These are phyloP conservation scores for Actenoides lindsayi DNA, from an alignment of 2,113 vertebrate species.

Conservation along the genomic window DNA sequence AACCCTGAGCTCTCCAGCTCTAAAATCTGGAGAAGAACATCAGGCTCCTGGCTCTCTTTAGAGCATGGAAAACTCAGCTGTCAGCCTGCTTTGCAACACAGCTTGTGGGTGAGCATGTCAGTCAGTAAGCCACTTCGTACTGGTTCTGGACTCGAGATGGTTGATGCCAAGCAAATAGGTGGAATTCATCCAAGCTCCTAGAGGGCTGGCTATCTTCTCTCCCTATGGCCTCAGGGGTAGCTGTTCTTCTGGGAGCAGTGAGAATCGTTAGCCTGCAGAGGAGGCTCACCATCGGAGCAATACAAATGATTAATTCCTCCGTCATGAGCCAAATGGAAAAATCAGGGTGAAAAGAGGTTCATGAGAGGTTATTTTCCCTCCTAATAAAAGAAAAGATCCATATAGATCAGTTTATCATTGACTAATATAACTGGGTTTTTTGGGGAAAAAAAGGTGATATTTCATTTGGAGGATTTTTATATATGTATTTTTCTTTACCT, in stretches of 20 bases:
- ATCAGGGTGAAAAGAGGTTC: background rate
- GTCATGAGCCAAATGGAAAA: background rate
- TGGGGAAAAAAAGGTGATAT: accelerated
- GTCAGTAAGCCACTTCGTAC: background rate
- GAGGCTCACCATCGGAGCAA: background rate
- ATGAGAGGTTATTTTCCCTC: background rate
- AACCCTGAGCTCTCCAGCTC: accelerated
- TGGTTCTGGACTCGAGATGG: background rate
- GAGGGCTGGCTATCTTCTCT: background rate
- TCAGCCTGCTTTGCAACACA: background rate
- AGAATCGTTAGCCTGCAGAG: background rate
- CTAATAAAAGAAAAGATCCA: background rate
- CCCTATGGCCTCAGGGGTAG: background rate
- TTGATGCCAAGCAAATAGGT: background rate
- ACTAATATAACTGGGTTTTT: background rate
- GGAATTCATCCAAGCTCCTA: slow-evolving; percentile 16
- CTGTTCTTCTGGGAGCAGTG: background rate
- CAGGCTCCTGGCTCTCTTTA: background rate
- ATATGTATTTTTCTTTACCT: background rate
- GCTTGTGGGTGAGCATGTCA: background rate
- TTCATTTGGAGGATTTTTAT: background rate
- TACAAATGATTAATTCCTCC: background rate
- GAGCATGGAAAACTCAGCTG: background rate
- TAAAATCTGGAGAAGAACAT: background rate
- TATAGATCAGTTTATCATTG: background rate